Base-by-base conservation (phyloP, 1,140 invertebrate genomes). In the Oscheius sp. region DNA sequence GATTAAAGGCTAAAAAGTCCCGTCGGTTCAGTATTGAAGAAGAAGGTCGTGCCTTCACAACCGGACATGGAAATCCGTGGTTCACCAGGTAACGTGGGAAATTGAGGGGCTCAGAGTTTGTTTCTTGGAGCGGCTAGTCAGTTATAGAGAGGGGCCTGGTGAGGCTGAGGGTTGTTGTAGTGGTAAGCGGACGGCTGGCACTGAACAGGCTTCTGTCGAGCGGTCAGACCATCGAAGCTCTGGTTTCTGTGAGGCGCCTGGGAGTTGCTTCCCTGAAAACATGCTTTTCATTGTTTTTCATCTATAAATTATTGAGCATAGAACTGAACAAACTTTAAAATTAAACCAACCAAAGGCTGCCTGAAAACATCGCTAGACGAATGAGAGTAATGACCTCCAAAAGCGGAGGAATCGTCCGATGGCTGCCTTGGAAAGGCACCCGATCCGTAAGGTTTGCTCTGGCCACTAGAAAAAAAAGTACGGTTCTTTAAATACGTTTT, bases 201-300 rank as follows among this genome's bases (percentile, higher is more conserved):
- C 7, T 15, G 49, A 23, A 23, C 49, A 26, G 49, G 49, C 7
- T 26, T 7, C 23, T 55, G 49, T 13, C 49, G 49, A 55, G 7
- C 49, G 7, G 7, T 15, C 49, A 55, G 23, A 7, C 49, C 49
- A 23, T 55, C 49, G 28, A 55, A 55, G 49, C 49, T 55, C 28
- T 55, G 49, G 28, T 55, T 55, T 26, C 49, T 55, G 49, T 55
- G 49, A 15, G 49, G 49, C 15, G 23, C 49, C 23, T 55, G 49
- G 15, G 49, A 55, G 23, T n/a, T n/a, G n/a, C 49, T 55, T 55
- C 49, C 49, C 49, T 55, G 49, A 55, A 55, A 55, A 42, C 38
- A n/a, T n/a, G n/a, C n/a, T n/a, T n/a, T n/a, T n/a, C n/a, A n/a
- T n/a, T n/a, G n/a, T n/a, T n/a, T n/a, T n/a, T n/a, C n/a, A n/a